A percentile compares a stretch with the other conserved stretches of the same genome.
phyloP scores from a whole-genome alignment of 2,888 invertebrate species.

The Elysia crispata region DNA sequence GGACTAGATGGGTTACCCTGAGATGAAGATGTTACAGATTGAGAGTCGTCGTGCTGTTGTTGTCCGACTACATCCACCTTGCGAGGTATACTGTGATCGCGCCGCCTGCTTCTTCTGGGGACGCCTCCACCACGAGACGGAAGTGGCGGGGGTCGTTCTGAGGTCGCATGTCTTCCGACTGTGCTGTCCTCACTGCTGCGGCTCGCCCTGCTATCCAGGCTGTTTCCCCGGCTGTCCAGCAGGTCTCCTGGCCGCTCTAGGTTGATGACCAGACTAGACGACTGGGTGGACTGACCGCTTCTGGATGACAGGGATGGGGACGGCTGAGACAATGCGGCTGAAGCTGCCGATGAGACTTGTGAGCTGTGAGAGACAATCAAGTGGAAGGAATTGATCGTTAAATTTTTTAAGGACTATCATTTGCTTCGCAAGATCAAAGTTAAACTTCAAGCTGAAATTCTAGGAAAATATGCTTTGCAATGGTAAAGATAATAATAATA shows the following conservation, averaged over 20 bases:
- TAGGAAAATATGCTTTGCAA: no score
- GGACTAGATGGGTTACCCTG: no score
- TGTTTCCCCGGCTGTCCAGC: conserved; percentile 35
- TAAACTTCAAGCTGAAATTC: no score
- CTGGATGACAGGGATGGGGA: neutral
- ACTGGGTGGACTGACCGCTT: conserved; percentile 2
- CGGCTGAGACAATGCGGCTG: neutral
- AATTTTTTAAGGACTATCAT: no score
- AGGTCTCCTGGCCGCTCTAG: conserved; percentile 45
- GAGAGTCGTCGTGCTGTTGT: neutral
- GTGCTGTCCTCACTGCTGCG: conserved; percentile 49
- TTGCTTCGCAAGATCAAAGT: no score
- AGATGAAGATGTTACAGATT: neutral
- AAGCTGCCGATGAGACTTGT: neutral
- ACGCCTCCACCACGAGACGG: conserved; percentile 40
- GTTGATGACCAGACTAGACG: conserved; percentile 39
- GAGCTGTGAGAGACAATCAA: no score
- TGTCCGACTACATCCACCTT: conserved; percentile 36
- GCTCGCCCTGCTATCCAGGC: conserved; percentile 26
- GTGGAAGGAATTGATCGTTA: no score
- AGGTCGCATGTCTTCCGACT: conserved; percentile 12
- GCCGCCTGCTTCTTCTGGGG: conserved; percentile 24
- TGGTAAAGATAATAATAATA: no score
- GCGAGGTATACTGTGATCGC: conserved; percentile 45
- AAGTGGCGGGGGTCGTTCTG: conserved; percentile 44